phyloP scores from a whole-genome alignment of 2,888 invertebrate genomes.

The Hofmannophila pseudospretella region DNA sequence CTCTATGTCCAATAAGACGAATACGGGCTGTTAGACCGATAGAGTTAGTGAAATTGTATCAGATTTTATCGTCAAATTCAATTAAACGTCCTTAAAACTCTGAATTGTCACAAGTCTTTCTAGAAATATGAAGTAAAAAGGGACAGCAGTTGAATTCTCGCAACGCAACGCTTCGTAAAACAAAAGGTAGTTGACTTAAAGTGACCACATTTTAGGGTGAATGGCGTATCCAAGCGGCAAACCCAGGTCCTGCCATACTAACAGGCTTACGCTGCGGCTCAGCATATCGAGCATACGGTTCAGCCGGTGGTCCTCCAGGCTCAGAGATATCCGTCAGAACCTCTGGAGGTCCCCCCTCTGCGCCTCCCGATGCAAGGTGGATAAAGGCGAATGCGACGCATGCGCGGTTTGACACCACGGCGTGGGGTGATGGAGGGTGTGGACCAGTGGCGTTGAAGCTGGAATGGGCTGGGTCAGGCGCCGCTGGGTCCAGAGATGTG shows the following conservation, averaged over 20 bases:
- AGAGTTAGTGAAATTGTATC: too few relatives aligned
- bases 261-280: conserved; percentile 90
- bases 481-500: conserved; percentile 62
- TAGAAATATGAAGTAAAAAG: too few relatives aligned
- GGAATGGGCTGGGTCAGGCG: conserved; percentile 79
- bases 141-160: too few relatives aligned
- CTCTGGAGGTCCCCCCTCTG: conserved; percentile 81
- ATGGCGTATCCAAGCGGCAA: conserved; percentile 78
- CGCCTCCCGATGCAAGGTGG: conserved; percentile 86
- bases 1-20: too few relatives aligned
- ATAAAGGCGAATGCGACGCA: conserved; percentile 88
- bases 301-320: conserved; percentile 88
- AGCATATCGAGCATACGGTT: conserved; percentile 87
- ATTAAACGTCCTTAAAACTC: too few relatives aligned
- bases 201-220: conserved; percentile 74
- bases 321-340: conserved; percentile 86
- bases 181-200: too few relatives aligned
- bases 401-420: conserved; percentile 85
- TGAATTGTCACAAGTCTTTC: too few relatives aligned
- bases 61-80: too few relatives aligned
- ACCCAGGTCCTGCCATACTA: conserved; percentile 74
- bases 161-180: too few relatives aligned
- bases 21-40: too few relatives aligned
- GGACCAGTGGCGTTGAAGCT: conserved; percentile 88
- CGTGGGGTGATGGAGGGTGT: conserved; percentile 92